phyloP scores from a whole-genome alignment of 2,797 vertebrate genomes.

The Anolis apletophallus region DNA sequence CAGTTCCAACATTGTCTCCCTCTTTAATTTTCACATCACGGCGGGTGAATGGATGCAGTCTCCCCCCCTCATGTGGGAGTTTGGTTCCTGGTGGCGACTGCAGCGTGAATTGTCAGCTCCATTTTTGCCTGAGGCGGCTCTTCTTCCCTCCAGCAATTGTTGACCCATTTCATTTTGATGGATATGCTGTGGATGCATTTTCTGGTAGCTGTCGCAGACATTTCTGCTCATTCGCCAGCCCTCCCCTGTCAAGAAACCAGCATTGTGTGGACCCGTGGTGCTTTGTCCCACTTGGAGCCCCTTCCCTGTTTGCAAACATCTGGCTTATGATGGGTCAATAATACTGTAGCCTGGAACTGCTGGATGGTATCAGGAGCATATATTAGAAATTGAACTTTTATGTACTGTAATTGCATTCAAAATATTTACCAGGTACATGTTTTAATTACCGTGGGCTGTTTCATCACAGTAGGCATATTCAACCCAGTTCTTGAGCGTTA shows the following conservation, averaged over 20 bases:
- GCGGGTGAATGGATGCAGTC: not conserved
- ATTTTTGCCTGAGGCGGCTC: slow-evolving; percentile 8
- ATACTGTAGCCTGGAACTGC: not conserved
- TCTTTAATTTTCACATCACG: not conserved
- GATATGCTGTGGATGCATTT: slow-evolving; percentile 12
- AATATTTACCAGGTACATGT: not conserved
- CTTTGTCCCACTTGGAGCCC: not conserved
- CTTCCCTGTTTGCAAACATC: not conserved
- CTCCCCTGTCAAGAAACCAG: not conserved
- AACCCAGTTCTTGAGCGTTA: not conserved
- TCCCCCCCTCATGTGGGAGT: not conserved
- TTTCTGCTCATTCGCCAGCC: slow-evolving; percentile 3
- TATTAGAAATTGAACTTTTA: not conserved
- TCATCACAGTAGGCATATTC: not conserved
- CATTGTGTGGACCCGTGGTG: not conserved
- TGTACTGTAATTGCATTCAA: not conserved
- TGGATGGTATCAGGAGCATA: not conserved
- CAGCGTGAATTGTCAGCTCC: slow-evolving; percentile 10
- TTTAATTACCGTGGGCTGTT: not conserved
- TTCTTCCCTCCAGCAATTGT: slow-evolving; percentile 15
- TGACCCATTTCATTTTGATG: slow-evolving; percentile 36
- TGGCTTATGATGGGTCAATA: not conserved
- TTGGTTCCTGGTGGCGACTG: not conserved
- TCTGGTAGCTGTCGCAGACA: slow-evolving; percentile 5
- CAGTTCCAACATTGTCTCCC: not conserved